A percentile compares a stretch with the other conserved stretches of the same genome.
phyloP scores from a whole-genome alignment of 1,140 invertebrate species.

The Orius laevigatus region DNA sequence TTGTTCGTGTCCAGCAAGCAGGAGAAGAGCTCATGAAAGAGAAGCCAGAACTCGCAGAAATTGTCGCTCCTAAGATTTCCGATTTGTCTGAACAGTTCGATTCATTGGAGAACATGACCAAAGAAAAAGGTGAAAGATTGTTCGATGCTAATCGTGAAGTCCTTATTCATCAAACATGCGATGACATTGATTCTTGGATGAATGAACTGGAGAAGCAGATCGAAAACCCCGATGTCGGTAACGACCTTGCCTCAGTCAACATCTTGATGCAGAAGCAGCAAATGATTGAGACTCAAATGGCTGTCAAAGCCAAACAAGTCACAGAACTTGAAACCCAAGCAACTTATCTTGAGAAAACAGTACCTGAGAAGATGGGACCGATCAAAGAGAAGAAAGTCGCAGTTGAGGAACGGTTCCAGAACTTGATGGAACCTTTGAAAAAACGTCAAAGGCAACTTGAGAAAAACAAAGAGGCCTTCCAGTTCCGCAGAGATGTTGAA shows the following conservation, averaged over 20 bases:
- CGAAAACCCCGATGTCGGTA: constrained; percentile 81
- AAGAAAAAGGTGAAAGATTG: constrained; percentile 90
- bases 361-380: constrained; percentile 78
- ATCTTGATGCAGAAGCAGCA: constrained; percentile 97
- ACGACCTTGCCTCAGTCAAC: constrained; percentile 94
- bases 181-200: constrained; percentile 98
- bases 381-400: constrained; percentile 86
- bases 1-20: constrained; percentile 71
- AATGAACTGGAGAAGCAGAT: constrained; percentile 96
- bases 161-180: constrained; percentile 90
- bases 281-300: constrained; percentile 93
- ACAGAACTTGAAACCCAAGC: constrained; percentile 87
- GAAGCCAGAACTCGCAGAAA: constrained; percentile 84
- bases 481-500: constrained; percentile 90
- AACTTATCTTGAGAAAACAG: constrained; percentile 80
- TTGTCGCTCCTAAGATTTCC: constrained; percentile 79
- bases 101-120: constrained; percentile 84
- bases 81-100: constrained; percentile 82
- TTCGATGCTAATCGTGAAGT: constrained; percentile 97
- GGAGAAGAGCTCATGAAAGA: constrained; percentile 79
- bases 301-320: constrained; percentile 80
- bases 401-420: constrained; percentile 79
- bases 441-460: constrained; percentile 77
- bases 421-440: constrained; percentile 75
- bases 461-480: constrained; percentile 98